Evolutionary conservation across 2,797 vertebrate genomes (phyloP).

Genomic region (Phataginus tetradactyla): DNA sequence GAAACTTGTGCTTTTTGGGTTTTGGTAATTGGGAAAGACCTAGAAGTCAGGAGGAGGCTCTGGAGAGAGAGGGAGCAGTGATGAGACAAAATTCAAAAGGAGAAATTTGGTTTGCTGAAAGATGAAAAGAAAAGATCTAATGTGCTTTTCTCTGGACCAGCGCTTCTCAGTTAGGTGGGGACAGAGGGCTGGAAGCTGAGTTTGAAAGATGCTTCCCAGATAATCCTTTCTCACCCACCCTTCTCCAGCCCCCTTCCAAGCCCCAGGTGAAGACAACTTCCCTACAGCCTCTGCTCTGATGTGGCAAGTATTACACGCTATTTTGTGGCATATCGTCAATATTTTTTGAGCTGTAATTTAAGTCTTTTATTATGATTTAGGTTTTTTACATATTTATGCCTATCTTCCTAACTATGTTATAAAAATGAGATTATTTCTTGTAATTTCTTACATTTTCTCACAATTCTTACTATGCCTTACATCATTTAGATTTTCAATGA

Average conservation of each 20-base stretch:
- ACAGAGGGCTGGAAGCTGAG: neutral
- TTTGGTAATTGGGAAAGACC: neutral
- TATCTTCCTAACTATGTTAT: neutral
- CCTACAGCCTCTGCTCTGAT: neutral
- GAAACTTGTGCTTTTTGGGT: neutral
- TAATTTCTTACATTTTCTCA: neutral
- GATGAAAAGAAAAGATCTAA: neutral
- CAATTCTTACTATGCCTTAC: neutral
- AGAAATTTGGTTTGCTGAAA: neutral
- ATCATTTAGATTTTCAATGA: conserved; percentile 24
- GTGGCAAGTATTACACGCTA: neutral
- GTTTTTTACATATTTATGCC: neutral
- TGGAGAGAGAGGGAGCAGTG: neutral
- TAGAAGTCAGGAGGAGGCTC: neutral
- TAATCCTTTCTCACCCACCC: neutral
- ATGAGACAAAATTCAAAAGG: neutral
- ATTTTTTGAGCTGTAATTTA: neutral
- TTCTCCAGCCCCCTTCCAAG: neutral
- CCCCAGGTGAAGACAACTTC: neutral
- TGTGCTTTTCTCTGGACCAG: neutral
- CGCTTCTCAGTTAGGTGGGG: neutral
- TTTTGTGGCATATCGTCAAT: neutral
- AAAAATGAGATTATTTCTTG: neutral
- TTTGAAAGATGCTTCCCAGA: neutral
- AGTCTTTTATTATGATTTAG: neutral